phyloP scores from a whole-genome alignment of 2,113 vertebrate genomes.

The Sceloporus tristichus region DNA sequence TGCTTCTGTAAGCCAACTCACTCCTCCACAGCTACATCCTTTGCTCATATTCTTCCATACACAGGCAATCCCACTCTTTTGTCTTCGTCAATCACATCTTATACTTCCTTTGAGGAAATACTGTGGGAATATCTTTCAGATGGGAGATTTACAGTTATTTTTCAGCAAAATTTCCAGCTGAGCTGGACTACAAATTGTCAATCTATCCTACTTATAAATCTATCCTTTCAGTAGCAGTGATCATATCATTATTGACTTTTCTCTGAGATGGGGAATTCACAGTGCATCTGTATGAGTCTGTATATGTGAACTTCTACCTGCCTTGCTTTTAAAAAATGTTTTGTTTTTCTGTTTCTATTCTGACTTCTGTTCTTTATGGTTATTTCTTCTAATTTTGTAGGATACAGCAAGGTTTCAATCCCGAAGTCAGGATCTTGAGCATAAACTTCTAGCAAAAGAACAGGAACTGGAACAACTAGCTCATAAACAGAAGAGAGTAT shows the following conservation, averaged over 20 bases:
- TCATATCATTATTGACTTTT: background rate
- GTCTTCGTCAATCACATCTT: no score
- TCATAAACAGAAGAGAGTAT: conserved; percentile 87
- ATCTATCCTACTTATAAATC: background rate
- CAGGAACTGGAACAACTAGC: conserved; percentile 86
- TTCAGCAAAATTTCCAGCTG: background rate
- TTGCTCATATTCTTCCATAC: no score
- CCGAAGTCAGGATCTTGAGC: conserved; percentile 85
- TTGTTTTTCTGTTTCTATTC: background rate
- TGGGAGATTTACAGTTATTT: background rate
- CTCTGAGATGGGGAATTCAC: background rate
- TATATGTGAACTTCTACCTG: background rate
- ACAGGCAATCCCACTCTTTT: no score
- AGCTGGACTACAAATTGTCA: background rate
- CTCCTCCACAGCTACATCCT: no score
- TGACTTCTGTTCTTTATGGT: background rate
- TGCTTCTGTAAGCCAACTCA: no score
- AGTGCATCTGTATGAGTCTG: background rate
- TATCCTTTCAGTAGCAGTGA: background rate
- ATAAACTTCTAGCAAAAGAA: conserved; percentile 86
- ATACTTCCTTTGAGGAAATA: background rate
- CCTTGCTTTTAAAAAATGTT: background rate
- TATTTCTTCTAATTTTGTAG: conserved; percentile 72
- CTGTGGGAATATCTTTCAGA: background rate
- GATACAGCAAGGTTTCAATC: conserved; percentile 86